phyloP scores from a whole-genome alignment of 2,113 vertebrate species.

The Montifringilla adamsi region DNA sequence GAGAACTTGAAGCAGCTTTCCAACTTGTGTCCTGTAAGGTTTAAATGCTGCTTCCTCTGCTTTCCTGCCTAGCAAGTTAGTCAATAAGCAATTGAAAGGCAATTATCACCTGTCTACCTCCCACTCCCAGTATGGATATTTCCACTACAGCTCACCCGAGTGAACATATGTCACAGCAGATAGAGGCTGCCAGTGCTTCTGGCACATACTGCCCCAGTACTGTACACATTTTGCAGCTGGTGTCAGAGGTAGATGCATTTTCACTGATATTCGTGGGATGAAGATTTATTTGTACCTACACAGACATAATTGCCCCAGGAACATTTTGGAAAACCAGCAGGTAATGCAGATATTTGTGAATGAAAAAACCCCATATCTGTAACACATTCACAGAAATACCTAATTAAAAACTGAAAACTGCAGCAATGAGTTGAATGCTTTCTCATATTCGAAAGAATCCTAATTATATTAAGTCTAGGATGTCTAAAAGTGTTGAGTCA shows the following conservation, averaged over 20 bases:
- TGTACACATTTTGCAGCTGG: background rate
- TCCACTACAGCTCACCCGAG: background rate
- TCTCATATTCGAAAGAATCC: background rate
- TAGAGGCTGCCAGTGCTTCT: background rate
- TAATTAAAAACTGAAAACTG: background rate
- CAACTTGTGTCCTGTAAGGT: background rate
- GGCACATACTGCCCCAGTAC: background rate
- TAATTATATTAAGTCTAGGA: background rate
- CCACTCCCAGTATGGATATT: background rate
- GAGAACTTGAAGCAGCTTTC: background rate
- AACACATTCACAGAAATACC: background rate
- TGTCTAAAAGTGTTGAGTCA: background rate
- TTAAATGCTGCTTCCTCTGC: background rate
- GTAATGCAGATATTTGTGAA: background rate
- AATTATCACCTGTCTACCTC: conserved; percentile 62
- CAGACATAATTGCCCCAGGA: background rate
- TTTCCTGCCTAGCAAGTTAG: conserved; percentile 8
- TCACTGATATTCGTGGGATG: background rate
- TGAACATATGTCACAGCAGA: background rate
- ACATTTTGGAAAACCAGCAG: background rate
- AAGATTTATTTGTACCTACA: background rate
- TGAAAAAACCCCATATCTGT: background rate
- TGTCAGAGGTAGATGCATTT: background rate
- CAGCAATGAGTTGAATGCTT: background rate
- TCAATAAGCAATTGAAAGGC: conserved; percentile 52